These are phyloP conservation scores for Narcine bancroftii DNA, from an alignment of 2,113 vertebrate genomes.

Conservation along the genomic window DNA sequence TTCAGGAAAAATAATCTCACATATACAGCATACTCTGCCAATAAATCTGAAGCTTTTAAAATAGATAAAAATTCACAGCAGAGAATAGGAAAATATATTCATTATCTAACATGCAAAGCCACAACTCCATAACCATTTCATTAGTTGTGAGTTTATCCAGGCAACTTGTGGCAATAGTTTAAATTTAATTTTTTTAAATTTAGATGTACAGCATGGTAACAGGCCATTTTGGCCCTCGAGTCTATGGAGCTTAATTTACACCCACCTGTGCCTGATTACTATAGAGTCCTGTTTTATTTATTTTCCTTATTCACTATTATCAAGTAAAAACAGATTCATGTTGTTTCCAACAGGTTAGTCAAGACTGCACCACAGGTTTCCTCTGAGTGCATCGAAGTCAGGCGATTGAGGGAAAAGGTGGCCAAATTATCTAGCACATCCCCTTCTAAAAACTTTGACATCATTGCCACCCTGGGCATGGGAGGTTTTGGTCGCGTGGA, in stretches of 20 bases:
- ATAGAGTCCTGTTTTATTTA: background rate
- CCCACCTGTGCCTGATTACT: background rate
- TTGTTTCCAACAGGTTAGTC: slow-evolving; percentile 45
- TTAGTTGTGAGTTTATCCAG: background rate
- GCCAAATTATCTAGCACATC: slow-evolving; percentile 57
- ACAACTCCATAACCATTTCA: background rate
- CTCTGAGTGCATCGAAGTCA: slow-evolving; percentile 46
- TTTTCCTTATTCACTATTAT: background rate
- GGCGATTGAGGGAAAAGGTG: slow-evolving; percentile 68
- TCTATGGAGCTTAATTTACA: background rate
- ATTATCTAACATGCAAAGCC: background rate
- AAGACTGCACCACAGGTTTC: slow-evolving; percentile 45
- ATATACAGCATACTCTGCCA: too few relatives aligned
- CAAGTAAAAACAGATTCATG: background rate
- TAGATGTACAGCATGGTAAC: too few relatives aligned
- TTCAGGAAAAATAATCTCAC: too few relatives aligned
- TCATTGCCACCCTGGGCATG: slow-evolving; percentile 80
- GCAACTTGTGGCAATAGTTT: too few relatives aligned
- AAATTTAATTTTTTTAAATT: too few relatives aligned
- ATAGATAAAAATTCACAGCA: background rate
- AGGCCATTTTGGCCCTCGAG: too few relatives aligned
- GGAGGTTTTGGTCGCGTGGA: slow-evolving; percentile 92
- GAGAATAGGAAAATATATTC: background rate
- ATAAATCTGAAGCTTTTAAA: too few relatives aligned
- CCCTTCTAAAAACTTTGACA: slow-evolving; percentile 74